These are phyloP conservation scores for Helicoverpa armigera DNA, from an alignment of 1,140 invertebrate genomes.

Conservation along the genomic window DNA sequence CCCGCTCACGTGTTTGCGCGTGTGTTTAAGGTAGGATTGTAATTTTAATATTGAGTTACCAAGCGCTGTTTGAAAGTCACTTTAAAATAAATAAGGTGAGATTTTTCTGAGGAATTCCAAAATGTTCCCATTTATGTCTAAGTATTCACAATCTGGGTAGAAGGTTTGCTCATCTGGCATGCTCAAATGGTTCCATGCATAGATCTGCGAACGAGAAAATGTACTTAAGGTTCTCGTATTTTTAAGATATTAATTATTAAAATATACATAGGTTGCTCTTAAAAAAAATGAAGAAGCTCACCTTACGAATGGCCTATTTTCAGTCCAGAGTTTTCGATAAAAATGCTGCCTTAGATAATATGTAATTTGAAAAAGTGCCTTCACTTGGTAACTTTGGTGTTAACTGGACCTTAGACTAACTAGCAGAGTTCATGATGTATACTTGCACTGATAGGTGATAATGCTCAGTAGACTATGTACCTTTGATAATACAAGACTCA, in stretches of 20 bases:
- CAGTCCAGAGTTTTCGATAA: not conserved
- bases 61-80: conserved; percentile 48
- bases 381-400: conserved; percentile 29
- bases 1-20: conserved; percentile 52
- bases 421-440: conserved; percentile 18
- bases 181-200: not conserved
- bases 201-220: not conserved
- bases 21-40: conserved; percentile 15
- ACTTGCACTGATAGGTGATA: conserved; percentile 55
- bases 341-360: conserved; percentile 27
- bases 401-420: not conserved
- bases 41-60: conserved; percentile 54
- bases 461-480: conserved; percentile 68
- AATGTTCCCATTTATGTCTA: not conserved
- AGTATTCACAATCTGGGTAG: not conserved
- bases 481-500: conserved; percentile 67
- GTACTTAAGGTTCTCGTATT: no score
- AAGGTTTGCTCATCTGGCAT: no score
- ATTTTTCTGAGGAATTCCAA: not conserved
- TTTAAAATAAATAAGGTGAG: not conserved
- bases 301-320: not conserved
- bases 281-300: not conserved
- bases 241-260: no score
- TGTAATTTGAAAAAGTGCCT: conserved; percentile 22
- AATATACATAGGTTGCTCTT: not conserved